Evolutionary conservation across 2,888 invertebrate genomes (phyloP), one percentile per base, ranked within the genome.

Genomic region (Hybos culiciformis): DNA sequence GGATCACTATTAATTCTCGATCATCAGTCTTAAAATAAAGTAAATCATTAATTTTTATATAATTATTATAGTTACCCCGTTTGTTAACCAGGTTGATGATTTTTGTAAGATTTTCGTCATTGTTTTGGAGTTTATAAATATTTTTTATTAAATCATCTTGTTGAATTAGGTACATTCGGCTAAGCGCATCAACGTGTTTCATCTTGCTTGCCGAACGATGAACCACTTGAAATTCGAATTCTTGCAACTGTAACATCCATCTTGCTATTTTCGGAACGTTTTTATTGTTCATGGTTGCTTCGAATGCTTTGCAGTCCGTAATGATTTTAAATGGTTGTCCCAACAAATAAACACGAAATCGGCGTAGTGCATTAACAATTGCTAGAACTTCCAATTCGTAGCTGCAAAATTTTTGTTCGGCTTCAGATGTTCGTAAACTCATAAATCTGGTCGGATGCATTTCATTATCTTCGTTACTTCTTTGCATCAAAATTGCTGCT

Each of bases 341-440:
- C 14, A 41, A 24, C 7, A 43, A 17, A 11, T 39, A 43, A 20
- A 43, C 26, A 12, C 39, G 32, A 12, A 20, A n/a, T 21, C 39
- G 39, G 17, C 39, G 36, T 31, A 45, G 14, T 4, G 42, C 38
- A 11, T 6, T 2, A 12, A 44, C 34, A 5, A 44, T 24, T 2
- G 44, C 41, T 12, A 41, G 17, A 1, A 39, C 34, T 21, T 46
- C 43, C 9, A 43, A 32, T 32, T 60, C 57, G 39, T 59, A 59
- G 32, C 53, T 54, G 31, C 54, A 52, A 42, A 54, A 58, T 3
- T 50, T 33, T 15, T 46, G 39, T 41, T 53, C 57, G 19, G 54
- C 53, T 4, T 39, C 14, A 17, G 37, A 12, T 12, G 36, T 38
- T 19, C 33, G 41, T 41, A 26, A 24, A 32, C 24, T 44, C 20